phyloP scores from a whole-genome alignment of 2,113 vertebrate genomes.

The Cisticola juncidis region DNA sequence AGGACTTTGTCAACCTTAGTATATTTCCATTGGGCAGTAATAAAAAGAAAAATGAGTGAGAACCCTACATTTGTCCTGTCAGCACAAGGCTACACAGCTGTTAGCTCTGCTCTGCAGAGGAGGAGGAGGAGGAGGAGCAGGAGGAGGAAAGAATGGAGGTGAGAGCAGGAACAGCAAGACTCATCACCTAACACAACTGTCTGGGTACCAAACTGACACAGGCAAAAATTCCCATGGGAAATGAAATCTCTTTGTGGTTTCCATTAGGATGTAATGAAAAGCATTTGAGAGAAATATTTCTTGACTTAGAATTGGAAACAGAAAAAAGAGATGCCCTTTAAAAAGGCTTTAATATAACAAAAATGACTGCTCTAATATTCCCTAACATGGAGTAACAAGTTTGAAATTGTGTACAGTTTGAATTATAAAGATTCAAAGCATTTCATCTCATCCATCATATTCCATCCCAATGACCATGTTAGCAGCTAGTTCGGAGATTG shows the following conservation, averaged over 20 bases:
- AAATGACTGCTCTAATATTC: background rate
- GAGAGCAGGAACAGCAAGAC: accelerated
- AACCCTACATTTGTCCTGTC: background rate
- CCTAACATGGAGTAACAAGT: background rate
- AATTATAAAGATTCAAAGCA: background rate
- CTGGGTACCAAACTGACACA: background rate
- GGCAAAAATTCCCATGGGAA: background rate
- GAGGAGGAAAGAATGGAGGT: background rate
- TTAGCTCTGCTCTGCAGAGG: background rate
- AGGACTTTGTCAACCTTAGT: background rate
- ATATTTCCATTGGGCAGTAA: background rate
- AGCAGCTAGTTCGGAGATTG: background rate
- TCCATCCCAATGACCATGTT: background rate
- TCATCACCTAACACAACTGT: background rate
- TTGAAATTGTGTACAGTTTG: background rate
- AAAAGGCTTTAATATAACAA: background rate
- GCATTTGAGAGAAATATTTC: background rate
- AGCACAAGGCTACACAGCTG: background rate
- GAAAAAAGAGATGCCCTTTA: background rate
- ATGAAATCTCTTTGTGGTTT: background rate
- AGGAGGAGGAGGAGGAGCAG: background rate
- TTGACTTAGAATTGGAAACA: background rate
- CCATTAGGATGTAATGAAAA: background rate
- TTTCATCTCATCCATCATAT: background rate
- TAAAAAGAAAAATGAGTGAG: background rate